Evolutionary conservation across 2,797 vertebrate species (phyloP).

Genomic region (Melanotaenia nigrans): DNA sequence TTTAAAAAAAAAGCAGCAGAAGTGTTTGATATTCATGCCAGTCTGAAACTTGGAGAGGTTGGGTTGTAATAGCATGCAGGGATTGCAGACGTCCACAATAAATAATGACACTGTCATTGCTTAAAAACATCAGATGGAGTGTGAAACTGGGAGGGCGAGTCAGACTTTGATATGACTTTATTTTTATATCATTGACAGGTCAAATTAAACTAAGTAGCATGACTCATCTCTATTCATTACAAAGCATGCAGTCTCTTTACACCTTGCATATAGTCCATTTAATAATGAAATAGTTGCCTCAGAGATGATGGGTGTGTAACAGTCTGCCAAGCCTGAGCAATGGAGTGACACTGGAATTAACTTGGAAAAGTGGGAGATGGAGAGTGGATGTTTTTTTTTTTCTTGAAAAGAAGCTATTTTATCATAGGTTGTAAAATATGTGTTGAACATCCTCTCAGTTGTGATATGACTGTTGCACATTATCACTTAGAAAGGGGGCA

Average conservation of each 20-base stretch:
- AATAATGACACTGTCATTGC: constrained; percentile 7
- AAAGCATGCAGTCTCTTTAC: constrained; percentile 40
- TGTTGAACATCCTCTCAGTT: constrained; percentile 18
- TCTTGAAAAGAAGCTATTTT: constrained; percentile 47
- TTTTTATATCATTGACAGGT: constrained; percentile 24
- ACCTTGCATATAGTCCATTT: constrained; percentile 59
- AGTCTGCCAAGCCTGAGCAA: constrained; percentile 47
- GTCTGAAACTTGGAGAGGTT: not conserved
- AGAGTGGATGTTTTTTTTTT: constrained; percentile 46
- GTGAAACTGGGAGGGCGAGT: not conserved
- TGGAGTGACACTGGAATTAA: constrained; percentile 60
- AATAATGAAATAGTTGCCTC: constrained; percentile 65
- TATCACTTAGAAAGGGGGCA: constrained; percentile 8
- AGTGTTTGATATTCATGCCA: not conserved
- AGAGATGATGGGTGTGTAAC: constrained; percentile 56
- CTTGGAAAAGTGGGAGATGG: constrained; percentile 48
- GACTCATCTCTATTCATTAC: constrained; percentile 54
- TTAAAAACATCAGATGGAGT: not conserved
- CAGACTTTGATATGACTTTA: constrained; percentile 1
- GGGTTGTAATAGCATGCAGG: not conserved
- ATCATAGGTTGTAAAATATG: constrained; percentile 44
- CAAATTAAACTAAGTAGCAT: constrained; percentile 42
- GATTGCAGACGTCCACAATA: not conserved
- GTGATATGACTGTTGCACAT: constrained; percentile 2
- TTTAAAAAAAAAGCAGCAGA: not conserved